Percentiles rank a stretch among this genome's conserved stretches.
phyloP scores from a whole-genome alignment of 2,888 invertebrate genomes.

The Cactoblastis cactorum region DNA sequence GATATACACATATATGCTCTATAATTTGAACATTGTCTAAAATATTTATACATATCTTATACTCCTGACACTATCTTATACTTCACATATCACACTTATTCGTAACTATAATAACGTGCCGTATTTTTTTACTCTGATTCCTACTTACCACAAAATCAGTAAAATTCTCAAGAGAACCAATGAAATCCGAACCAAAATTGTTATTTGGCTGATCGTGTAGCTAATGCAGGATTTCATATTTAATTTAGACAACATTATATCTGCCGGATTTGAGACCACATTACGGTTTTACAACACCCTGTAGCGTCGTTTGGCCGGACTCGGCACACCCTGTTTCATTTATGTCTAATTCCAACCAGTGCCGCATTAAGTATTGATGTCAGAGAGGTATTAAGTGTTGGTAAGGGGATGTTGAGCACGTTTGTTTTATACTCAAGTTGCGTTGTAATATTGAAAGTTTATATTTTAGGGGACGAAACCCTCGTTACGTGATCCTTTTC shows the following conservation, averaged over 20 bases:
- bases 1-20: too few species aligned
- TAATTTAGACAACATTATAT: constrained; percentile 46
- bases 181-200: constrained; percentile 8
- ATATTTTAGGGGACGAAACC: too few species aligned
- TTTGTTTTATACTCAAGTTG: not conserved
- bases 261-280: constrained; percentile 35
- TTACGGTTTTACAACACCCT: constrained; percentile 52
- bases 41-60: too few species aligned
- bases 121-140: too few species aligned
- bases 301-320: constrained; percentile 40
- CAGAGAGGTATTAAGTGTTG: constrained; percentile 21
- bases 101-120: too few species aligned
- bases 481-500: too few species aligned
- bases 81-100: too few species aligned
- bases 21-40: too few species aligned
- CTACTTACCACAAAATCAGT: not conserved
- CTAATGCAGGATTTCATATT: constrained; percentile 40
- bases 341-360: constrained; percentile 43
- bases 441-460: too few species aligned
- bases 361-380: constrained; percentile 36
- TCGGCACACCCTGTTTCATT: constrained; percentile 45
- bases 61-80: too few species aligned
- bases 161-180: not conserved
- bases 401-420: constrained; percentile 17
- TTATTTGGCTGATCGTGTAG: constrained; percentile 15